These are phyloP conservation scores for Galeruca laticollis DNA, from an alignment of 2,888 invertebrate genomes.

Conservation along the genomic window DNA sequence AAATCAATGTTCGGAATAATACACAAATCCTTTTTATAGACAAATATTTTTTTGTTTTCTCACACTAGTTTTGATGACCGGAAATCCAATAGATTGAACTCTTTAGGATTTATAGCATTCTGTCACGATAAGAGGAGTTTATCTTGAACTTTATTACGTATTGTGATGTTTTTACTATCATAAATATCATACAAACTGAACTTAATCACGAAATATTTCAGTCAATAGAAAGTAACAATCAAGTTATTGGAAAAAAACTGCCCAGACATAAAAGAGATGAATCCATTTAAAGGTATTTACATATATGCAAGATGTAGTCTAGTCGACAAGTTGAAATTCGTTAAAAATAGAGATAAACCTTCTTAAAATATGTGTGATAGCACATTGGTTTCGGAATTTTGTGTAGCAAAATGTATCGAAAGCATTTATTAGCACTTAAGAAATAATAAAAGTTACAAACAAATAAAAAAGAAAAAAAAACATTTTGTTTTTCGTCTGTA, in stretches of 20 bases:
- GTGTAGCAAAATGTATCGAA: no score
- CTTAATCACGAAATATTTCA: not conserved
- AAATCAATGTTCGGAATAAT: no score
- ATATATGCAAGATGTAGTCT: no score
- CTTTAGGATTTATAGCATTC: not conserved
- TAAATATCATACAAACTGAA: not conserved
- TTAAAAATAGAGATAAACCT: no score
- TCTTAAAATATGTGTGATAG: no score
- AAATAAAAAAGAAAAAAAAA: no score
- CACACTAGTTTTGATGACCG: not conserved
- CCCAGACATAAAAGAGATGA: not conserved
- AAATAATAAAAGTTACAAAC: no score
- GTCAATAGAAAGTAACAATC: not conserved
- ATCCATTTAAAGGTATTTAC: not conserved
- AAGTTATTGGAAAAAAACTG: not conserved
- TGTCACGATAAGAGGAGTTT: slow-evolving; percentile 2
- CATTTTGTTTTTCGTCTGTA: no score
- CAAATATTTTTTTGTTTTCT: not conserved
- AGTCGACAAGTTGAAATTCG: no score
- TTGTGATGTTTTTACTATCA: not conserved
- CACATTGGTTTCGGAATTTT: no score
- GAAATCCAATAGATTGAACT: not conserved
- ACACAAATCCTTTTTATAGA: not conserved
- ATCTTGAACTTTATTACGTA: not conserved
- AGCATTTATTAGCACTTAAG: no score